These are phyloP conservation scores for Drosophila meridiana DNA, from an alignment of 2,888 invertebrate species.

Conservation along the genomic window DNA sequence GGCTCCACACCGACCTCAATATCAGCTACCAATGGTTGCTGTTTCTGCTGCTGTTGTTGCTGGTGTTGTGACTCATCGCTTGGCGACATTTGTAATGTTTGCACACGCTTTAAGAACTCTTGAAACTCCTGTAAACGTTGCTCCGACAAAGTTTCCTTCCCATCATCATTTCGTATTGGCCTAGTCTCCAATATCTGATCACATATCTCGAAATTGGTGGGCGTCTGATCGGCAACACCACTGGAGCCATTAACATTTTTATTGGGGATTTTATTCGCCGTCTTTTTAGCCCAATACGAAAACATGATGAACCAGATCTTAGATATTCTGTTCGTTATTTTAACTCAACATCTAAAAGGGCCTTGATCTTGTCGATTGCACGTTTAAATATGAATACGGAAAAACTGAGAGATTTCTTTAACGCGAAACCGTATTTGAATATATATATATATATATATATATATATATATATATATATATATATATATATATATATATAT, in stretches of 20 bases:
- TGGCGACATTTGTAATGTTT: constrained; percentile 75
- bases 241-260: constrained; percentile 14
- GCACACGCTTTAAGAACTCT: constrained; percentile 74
- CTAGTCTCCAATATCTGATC: neutral
- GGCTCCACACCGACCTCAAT: constrained; percentile 81
- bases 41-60: neutral
- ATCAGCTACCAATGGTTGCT: neutral
- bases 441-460: neutral
- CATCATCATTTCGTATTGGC: neutral
- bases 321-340: neutral
- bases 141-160: constrained; percentile 19
- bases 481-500: neutral
- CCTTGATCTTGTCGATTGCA: constrained; percentile 65
- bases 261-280: constrained; percentile 16
- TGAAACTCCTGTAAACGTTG: constrained; percentile 72
- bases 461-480: constrained; percentile 7
- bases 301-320: constrained; percentile 55
- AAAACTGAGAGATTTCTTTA: constrained; percentile 25
- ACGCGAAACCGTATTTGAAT: neutral
- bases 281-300: constrained; percentile 63
- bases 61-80: neutral
- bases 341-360: constrained; percentile 28
- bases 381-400: constrained; percentile 38
- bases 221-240: neutral
- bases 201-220: neutral